phyloP scores from a whole-genome alignment of 2,797 vertebrate species.

The Rhinophrynus dorsalis region DNA sequence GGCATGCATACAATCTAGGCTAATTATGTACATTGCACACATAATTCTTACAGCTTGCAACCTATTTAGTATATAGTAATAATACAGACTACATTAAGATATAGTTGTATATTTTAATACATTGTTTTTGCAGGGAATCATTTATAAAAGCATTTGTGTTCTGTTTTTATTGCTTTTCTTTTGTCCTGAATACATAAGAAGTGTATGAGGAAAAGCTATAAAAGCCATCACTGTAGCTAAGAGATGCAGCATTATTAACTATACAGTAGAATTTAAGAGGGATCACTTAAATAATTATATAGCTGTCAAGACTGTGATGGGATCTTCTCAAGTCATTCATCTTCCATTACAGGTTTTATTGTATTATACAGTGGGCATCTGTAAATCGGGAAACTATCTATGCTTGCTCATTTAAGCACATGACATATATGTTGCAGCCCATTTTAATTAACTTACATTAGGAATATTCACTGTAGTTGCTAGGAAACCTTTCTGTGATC shows the following conservation, averaged over 20 bases:
- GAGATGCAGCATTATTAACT: conserved; percentile 52
- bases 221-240: conserved; percentile 42
- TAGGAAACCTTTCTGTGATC: conserved; percentile 71
- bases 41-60: background rate
- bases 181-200: background rate
- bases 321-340: conserved; percentile 62
- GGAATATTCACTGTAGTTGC: conserved; percentile 68
- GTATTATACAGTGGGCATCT: conserved; percentile 61
- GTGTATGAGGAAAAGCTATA: background rate
- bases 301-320: conserved; percentile 60
- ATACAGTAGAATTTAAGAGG: conserved; percentile 58
- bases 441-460: conserved; percentile 69
- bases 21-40: too few relatives aligned
- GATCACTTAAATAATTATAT: conserved; percentile 69
- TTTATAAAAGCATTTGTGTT: background rate
- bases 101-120: too few relatives aligned
- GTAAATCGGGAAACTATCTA: conserved; percentile 59
- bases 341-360: conserved; percentile 63
- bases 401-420: conserved; percentile 61
- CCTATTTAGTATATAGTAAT: background rate
- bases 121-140: too few relatives aligned
- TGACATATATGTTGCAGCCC: conserved; percentile 57
- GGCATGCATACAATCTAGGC: too few relatives aligned
- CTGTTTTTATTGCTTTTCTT: background rate
- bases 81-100: too few relatives aligned